Base-by-base conservation (phyloP, 2,888 invertebrate species). In the Parnassius smintheus region DNA sequence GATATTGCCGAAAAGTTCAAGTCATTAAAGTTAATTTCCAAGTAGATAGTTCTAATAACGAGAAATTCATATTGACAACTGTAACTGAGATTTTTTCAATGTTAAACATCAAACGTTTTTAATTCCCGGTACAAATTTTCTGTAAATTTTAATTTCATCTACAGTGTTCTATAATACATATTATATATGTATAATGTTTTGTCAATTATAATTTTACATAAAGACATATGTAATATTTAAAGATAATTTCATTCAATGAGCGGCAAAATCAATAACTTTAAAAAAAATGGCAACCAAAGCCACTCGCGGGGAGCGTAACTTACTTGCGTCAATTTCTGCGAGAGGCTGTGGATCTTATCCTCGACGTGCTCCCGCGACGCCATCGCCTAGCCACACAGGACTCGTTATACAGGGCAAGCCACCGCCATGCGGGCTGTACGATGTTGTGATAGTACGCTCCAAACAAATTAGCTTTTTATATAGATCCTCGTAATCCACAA, bases 261-360 rank as follows among this genome's bases (percentile, higher is more conserved):
- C 25, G 4, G 4, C 13, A 50, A 18, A 50, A n/a, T 50, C 18
- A 9, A 2, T 50, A 0, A 44, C n/a, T 22, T 25, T 25, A 42
- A 62, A 58, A 10, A 59, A 59, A 49, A 59, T 65, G 69, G 72
- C 77, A 80, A 82, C 77, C 85, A 82, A 76, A 79, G 73, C 71
- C 68, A 68, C 45, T 58, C 54, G 61, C 56, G 59, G 65, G 61
- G 72, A 76, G 80, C 78, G 76, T 56, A 56, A 94, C 95, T 95
- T 95, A 95, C 95, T 93, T 94, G 94, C 87, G 93, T 92, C 83
- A 95, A 92, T 90, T 94, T 94, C 93, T 94, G 94, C 85, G 94
- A 93, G 89, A 95, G 93, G 92, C 93, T 89, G 93, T 94, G 94
- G 85, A 94, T 94, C 94, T 94, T 94, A 93, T 95, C 94, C 91